Percentiles rank a stretch among this genome's conserved stretches.
Evolutionary conservation across 2,888 invertebrate species (phyloP).

Genomic region (Monochamus alternatus): DNA sequence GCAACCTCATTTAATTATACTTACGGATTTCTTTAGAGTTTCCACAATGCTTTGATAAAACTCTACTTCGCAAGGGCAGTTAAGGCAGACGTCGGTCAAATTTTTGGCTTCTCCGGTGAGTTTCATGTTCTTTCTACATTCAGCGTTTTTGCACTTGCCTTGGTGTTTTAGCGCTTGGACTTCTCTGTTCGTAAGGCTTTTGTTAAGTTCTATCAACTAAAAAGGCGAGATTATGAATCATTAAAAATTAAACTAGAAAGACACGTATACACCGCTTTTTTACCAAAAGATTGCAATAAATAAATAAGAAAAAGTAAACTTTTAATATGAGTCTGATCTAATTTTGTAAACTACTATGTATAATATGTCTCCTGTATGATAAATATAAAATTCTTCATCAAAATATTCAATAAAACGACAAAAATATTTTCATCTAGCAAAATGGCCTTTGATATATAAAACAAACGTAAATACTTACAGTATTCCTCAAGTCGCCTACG

Average conservation of each 20-base stretch:
- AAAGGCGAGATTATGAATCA: constrained; percentile 16
- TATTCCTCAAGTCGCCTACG: constrained; percentile 59
- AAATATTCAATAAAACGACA: too few species aligned
- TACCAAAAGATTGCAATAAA: too few species aligned
- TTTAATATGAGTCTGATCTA: too few species aligned
- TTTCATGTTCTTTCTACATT: constrained; percentile 46
- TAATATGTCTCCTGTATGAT: too few species aligned
- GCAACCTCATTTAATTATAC: background rate
- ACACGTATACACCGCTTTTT: too few species aligned
- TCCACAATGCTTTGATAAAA: constrained; percentile 59
- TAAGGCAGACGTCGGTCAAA: constrained; percentile 44
- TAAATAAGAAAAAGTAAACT: too few species aligned
- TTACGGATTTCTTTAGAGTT: constrained; percentile 57
- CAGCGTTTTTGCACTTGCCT: constrained; percentile 49
- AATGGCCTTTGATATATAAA: too few species aligned
- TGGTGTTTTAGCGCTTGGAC: constrained; percentile 23
- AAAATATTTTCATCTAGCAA: too few species aligned
- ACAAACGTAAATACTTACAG: constrained; percentile 53
- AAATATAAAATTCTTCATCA: too few species aligned
- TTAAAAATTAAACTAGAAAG: too few species aligned
- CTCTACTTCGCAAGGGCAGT: constrained; percentile 58
- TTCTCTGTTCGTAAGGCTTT: constrained; percentile 53
- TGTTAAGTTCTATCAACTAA: constrained; percentile 59
- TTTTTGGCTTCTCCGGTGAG: constrained; percentile 32
- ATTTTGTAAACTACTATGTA: too few species aligned